Conservation (phyloP, 2,113 vertebrate genomes). For the Symphodus melops region DNA sequence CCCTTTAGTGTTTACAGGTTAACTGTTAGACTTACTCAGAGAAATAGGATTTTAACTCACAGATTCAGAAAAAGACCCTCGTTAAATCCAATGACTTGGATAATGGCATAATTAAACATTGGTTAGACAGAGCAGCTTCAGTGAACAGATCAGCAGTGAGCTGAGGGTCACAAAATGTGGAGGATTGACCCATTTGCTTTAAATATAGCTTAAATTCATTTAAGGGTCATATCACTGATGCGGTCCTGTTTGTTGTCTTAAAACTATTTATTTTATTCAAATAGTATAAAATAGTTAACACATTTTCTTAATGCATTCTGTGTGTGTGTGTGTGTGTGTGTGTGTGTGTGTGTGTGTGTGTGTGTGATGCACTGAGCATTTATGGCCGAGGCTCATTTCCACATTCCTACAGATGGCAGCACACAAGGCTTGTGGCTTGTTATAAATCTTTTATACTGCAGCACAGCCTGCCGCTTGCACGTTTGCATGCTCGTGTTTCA, state of each 20-base stretch:
- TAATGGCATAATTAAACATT: conserved; percentile 22
- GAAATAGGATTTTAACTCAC: background rate
- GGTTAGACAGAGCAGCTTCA: conserved; percentile 8
- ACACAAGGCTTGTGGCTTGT: conserved; percentile 47
- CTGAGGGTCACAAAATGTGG: conserved; percentile 21
- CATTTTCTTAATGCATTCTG: background rate
- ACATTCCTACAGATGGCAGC: conserved; percentile 55
- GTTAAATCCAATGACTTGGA: conserved; percentile 13
- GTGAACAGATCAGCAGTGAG: background rate
- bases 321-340: no score
- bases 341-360: background rate
- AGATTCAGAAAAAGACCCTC: background rate
- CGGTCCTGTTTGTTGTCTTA: conserved; percentile 17
- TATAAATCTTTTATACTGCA: conserved; percentile 69
- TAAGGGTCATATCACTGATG: conserved; percentile 10
- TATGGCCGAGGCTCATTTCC: conserved; percentile 45
- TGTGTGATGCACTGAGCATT: conserved; percentile 36
- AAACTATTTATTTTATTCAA: conserved; percentile 41
- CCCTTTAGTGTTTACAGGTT: background rate
- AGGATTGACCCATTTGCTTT: conserved; percentile 27
- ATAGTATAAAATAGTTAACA: conserved; percentile 52
- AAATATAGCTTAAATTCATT: conserved; percentile 18
- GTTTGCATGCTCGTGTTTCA: conserved; percentile 71
- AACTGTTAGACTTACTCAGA: background rate
- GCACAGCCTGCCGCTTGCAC: conserved; percentile 32